Base-by-base conservation (phyloP, 1,140 invertebrate genomes). In the Drosophila melanogaster region DNA sequence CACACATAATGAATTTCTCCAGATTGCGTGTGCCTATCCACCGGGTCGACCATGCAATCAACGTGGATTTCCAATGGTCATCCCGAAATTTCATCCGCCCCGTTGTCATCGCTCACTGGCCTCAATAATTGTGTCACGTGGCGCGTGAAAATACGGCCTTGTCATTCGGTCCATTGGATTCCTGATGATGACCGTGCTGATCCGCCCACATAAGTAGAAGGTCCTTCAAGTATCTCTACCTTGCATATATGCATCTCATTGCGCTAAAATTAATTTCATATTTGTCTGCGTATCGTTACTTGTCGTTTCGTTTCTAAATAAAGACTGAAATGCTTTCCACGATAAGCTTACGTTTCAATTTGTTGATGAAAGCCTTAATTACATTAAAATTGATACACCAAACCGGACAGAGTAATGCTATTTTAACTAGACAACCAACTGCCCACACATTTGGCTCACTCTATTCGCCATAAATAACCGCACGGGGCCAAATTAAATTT, bases 81-180 rank as follows among this genome's bases (percentile, higher is more conserved):
- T 46, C n/a, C 44, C 19, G n/a, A 2, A 40, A 43, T 17, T 43
- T 12, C 47, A 35, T 51, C 10, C 30, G 17, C 24, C 30, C 14
- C 24, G 33, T 70, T 69, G 73, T 69, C 35, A 30, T 11, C 37
- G 61, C 37, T 49, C 72, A 77, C 49, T 77, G 62, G 41, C 5
- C 56, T 54, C 74, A 41, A 70, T 77, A 69, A 77, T 77, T 77
- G 73, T 77, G 73, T 61, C 74, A 77, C 74, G 62, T 77, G 74
- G 74, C 55, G 43, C 72, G 64, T 77, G 72, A 60, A 76, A 67
- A 67, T 67, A 43, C 30, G 38, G 74, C 38, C 74, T 55, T 51
- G 62, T 60, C 73, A 74, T 75, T 56, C n/a, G 40, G 38, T 41
- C 37, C 43, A 61, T 77, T 49, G 72, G 50, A 49, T 37, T 43